phyloP scores from a whole-genome alignment of 2,113 vertebrate species.

The Tupaia chinensis region DNA sequence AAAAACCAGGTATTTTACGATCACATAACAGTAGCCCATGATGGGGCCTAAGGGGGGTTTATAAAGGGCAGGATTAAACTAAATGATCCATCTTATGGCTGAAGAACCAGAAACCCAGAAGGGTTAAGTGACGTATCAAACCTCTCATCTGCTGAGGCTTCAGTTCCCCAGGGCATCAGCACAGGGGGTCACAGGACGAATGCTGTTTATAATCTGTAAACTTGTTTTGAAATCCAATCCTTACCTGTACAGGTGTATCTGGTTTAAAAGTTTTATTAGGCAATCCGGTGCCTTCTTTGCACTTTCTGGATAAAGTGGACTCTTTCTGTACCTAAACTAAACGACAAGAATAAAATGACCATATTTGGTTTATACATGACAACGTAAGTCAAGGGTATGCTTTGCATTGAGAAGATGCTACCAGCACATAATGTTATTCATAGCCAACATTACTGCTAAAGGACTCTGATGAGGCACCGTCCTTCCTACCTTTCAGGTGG shows the following conservation, averaged over 20 bases:
- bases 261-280: constrained; percentile 86
- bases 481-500: neutral
- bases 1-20: neutral
- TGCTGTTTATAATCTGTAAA: neutral
- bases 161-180: neutral
- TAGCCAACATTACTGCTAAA: neutral
- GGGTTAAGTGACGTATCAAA: neutral
- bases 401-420: neutral
- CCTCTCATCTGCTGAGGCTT: neutral
- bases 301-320: constrained; percentile 81
- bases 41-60: neutral
- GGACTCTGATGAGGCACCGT: neutral
- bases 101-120: neutral
- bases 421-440: neutral
- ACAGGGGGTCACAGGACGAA: neutral
- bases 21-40: neutral
- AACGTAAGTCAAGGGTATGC: neutral
- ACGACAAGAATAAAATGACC: constrained; percentile 1
- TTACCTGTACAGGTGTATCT: constrained; percentile 90
- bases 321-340: constrained; percentile 86
- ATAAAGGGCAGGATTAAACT: neutral
- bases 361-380: neutral
- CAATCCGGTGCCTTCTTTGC: constrained; percentile 86
- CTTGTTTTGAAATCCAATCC: neutral
- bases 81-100: neutral